A percentile compares a stretch with the other conserved stretches of the same genome.
These are phyloP conservation scores for Drosophila hamatofila DNA, from an alignment of 2,888 invertebrate genomes.

Conservation along the genomic window DNA sequence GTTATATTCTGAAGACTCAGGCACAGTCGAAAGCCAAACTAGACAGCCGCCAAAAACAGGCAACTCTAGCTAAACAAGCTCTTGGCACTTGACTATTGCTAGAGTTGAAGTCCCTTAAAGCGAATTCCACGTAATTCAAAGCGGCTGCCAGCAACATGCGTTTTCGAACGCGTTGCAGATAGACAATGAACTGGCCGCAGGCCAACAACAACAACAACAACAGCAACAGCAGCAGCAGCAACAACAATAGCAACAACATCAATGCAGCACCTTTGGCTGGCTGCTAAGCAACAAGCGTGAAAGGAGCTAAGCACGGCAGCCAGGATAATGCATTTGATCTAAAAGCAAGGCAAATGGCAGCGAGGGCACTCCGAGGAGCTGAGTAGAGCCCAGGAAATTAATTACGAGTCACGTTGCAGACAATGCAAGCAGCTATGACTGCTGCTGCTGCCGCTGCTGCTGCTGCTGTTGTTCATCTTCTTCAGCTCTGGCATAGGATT, in stretches of 20 bases:
- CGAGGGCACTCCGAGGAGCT: background rate
- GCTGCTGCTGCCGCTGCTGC: conserved; percentile 5
- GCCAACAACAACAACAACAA: conserved; percentile 38
- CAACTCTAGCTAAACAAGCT: conserved; percentile 22
- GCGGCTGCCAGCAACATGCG: conserved; percentile 69
- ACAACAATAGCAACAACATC: conserved; percentile 12
- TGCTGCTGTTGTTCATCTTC: conserved; percentile 10
- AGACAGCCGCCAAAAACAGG: conserved; percentile 54
- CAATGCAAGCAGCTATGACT: conserved; percentile 43
- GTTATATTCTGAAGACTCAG: conserved; percentile 3
- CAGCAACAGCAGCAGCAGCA: conserved; percentile 27
- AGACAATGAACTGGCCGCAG: conserved; percentile 70
- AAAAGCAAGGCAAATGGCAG: conserved; percentile 53
- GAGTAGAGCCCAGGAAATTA: conserved; percentile 57
- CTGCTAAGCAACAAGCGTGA: conserved; percentile 57
- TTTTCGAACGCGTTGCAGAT: conserved; percentile 54
- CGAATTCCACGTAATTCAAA: conserved; percentile 46
- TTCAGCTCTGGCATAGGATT: conserved; percentile 12
- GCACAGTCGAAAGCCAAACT: background rate
- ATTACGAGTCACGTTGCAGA: conserved; percentile 56
- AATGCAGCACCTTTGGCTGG: conserved; percentile 40
- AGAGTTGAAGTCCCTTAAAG: conserved; percentile 41
- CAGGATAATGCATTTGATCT: conserved; percentile 71
- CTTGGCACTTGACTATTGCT: conserved; percentile 7
- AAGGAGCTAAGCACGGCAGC: conserved; percentile 17